Evolutionary conservation across 2,797 vertebrate genomes (phyloP).

Genomic region (Trachops cirrhosus): DNA sequence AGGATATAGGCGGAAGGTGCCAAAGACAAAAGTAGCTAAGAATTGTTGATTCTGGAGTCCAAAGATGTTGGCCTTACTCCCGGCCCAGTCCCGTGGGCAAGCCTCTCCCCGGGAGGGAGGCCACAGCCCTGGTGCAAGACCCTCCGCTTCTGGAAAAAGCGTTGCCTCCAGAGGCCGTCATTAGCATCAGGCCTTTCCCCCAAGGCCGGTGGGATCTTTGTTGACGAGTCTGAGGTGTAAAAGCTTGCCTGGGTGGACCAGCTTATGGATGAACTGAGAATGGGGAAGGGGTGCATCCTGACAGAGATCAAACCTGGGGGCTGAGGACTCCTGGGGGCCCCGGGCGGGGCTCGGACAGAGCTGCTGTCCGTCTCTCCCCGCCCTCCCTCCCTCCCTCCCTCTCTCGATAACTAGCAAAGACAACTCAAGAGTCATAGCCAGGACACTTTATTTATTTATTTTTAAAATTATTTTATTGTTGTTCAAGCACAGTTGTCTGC

Average conservation of each 20-base stretch:
- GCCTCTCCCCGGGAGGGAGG: not conserved
- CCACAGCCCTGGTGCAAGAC: not conserved
- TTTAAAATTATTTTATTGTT: no score
- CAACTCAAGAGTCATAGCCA: not conserved
- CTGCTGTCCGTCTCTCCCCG: not conserved
- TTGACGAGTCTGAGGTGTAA: not conserved
- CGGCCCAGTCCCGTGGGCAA: fast-evolving
- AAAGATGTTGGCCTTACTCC: not conserved
- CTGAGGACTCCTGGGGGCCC: not conserved
- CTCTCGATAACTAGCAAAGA: not conserved
- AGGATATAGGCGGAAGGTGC: not conserved
- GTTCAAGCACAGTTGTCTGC: no score
- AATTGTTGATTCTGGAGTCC: no score
- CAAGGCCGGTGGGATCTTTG: not conserved
- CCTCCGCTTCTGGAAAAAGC: not conserved
- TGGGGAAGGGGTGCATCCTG: fast-evolving
- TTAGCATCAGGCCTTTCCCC: not conserved
- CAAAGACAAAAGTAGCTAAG: not conserved
- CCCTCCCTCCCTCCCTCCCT: not conserved
- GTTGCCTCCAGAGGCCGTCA: not conserved
- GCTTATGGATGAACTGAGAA: not conserved
- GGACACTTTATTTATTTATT: not conserved
- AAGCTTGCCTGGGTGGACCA: not conserved
- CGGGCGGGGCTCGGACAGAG: not conserved
- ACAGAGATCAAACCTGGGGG: not conserved